Evolutionary conservation across 2,113 vertebrate species (phyloP).

Genomic region (Seriola aureovittata): DNA sequence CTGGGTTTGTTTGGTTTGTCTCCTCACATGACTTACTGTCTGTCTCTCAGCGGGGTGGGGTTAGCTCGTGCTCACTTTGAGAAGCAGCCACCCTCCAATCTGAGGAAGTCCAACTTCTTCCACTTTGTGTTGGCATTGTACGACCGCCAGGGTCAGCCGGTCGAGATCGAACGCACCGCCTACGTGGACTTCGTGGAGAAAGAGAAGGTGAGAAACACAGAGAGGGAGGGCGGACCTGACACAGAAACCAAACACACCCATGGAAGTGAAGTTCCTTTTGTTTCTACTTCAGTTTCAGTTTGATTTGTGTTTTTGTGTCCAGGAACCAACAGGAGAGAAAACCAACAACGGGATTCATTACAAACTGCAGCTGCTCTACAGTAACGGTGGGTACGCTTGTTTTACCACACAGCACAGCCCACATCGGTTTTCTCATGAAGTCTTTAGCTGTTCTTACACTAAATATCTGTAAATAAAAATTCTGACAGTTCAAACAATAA

Average conservation of each 20-base stretch:
- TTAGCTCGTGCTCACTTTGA: conserved; percentile 93
- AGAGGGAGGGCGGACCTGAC: not conserved
- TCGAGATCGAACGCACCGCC: conserved; percentile 91
- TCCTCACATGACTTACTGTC: not conserved
- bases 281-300: not conserved
- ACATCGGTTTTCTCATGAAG: too few species aligned
- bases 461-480: not conserved
- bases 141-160: conserved; percentile 93
- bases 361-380: conserved; percentile 78
- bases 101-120: conserved; percentile 83
- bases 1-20: too few species aligned
- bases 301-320: conserved; percentile 24
- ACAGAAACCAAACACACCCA: not conserved
- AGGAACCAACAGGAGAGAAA: conserved; percentile 77
- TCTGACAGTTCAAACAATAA: too few species aligned
- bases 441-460: too few species aligned
- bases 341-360: conserved; percentile 82
- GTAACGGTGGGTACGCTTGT: conserved; percentile 64
- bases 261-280: not conserved
- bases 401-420: not conserved
- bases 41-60: conserved; percentile 86
- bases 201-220: conserved; percentile 79
- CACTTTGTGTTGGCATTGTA: conserved; percentile 91
- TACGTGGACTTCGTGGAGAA: conserved; percentile 91
- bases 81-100: conserved; percentile 93